Percentiles rank a stretch among this genome's conserved stretches.
Conservation (phyloP, 2,888 invertebrate genomes). For the Monoplex corrugatus region DNA sequence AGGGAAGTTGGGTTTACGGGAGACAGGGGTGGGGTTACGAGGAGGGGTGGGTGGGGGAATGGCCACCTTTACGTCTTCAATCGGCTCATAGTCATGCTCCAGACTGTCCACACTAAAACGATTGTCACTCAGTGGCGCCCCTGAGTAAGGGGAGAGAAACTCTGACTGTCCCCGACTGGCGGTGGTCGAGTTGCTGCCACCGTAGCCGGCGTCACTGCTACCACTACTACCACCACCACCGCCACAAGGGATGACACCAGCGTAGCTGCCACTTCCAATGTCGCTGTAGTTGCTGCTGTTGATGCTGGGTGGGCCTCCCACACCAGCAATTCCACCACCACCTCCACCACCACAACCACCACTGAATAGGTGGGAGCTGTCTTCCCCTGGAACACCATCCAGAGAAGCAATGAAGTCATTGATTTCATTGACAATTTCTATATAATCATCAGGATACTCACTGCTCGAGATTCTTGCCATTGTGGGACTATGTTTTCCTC, state of each 20-base stretch:
- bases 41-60: constrained; percentile 49
- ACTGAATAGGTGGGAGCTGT: constrained; percentile 37
- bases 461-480: constrained; percentile 33
- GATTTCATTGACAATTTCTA: constrained; percentile 75
- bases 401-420: constrained; percentile 75
- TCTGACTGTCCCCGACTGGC: constrained; percentile 30
- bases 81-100: constrained; percentile 62
- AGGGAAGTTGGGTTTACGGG: constrained; percentile 55
- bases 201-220: constrained; percentile 53
- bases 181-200: constrained; percentile 43
- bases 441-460: constrained; percentile 72
- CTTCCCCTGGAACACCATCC: constrained; percentile 64
- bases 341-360: background rate
- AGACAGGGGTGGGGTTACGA: constrained; percentile 51
- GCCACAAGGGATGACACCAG: constrained; percentile 25
- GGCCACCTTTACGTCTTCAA: constrained; percentile 55
- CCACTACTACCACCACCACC: constrained; percentile 44
- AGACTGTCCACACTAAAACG: constrained; percentile 54
- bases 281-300: constrained; percentile 28
- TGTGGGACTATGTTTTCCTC: too few relatives aligned
- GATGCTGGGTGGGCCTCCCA: background rate
- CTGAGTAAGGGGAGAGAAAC: constrained; percentile 20
- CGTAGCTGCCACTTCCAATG: constrained; percentile 42
- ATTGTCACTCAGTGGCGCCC: constrained; percentile 11
- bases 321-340: too few relatives aligned